phyloP scores from a whole-genome alignment of 2,888 invertebrate genomes.

The Machimus atricapillus region DNA sequence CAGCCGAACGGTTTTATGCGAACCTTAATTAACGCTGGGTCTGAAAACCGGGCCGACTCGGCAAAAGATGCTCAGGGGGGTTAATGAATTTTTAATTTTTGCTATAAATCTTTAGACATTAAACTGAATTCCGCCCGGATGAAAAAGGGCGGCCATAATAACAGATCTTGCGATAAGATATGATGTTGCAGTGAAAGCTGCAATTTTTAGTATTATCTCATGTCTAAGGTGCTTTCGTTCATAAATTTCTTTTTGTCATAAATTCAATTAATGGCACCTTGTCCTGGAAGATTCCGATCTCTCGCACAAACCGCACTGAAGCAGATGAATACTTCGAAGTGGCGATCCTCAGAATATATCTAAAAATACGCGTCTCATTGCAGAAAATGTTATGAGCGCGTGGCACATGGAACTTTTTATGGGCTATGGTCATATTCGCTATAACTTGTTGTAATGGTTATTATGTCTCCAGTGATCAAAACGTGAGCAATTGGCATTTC shows the following conservation, averaged over 20 bases:
- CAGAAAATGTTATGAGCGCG: neutral
- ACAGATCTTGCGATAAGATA: neutral
- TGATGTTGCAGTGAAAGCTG: constrained; percentile 11
- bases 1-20: constrained; percentile 9
- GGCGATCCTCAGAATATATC: neutral
- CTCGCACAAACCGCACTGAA: neutral
- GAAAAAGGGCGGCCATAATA: constrained; percentile 11
- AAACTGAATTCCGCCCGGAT: neutral
- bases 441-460: constrained; percentile 22
- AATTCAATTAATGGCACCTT: constrained; percentile 1
- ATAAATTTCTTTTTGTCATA: neutral
- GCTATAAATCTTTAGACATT: constrained; percentile 15
- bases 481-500: constrained; percentile 31
- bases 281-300: neutral
- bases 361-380: neutral
- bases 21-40: neutral
- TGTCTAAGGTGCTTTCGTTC: neutral
- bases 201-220: neutral
- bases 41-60: neutral
- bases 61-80: neutral
- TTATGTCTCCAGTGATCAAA: constrained; percentile 30
- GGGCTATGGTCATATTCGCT: constrained; percentile 4
- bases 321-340: neutral
- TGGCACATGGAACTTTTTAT: constrained; percentile 18
- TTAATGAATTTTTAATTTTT: constrained; percentile 23